Evolutionary conservation across 2,888 invertebrate species (phyloP).

Genomic region (Pycnomerus fuliginosus): DNA sequence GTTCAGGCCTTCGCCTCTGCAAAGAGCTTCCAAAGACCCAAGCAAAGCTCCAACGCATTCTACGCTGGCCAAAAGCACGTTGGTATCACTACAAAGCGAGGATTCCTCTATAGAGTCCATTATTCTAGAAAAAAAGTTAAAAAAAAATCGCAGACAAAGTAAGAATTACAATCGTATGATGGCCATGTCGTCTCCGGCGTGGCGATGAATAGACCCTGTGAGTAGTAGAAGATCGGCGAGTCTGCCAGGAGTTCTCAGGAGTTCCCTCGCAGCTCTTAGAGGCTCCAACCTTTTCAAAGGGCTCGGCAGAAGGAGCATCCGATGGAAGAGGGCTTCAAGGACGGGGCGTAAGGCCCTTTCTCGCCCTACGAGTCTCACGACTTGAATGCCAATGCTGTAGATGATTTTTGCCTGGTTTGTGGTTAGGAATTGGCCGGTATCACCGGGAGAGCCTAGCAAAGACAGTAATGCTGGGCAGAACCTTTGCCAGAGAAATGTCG

Average conservation of each 20-base stretch:
- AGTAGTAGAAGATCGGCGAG: conserved; percentile 71
- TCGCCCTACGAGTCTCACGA: conserved; percentile 85
- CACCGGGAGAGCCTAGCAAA: conserved; percentile 83
- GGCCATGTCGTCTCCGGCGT: conserved; percentile 78
- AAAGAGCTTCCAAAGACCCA: conserved; percentile 78
- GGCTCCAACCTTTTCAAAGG: conserved; percentile 84
- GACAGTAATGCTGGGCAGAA: conserved; percentile 88
- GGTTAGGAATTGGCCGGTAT: conserved; percentile 74
- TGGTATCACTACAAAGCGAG: conserved; percentile 76
- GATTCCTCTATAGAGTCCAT: conserved; percentile 94
- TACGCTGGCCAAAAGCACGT: conserved; percentile 75
- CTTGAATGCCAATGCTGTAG: conserved; percentile 87
- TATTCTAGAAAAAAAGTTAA: conserved; percentile 59
- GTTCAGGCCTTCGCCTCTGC: conserved; percentile 70
- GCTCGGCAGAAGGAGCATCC: conserved; percentile 87
- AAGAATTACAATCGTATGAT: conserved; percentile 68
- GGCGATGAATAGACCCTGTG: conserved; percentile 60
- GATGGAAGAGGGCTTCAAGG: conserved; percentile 88
- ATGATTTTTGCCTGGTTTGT: conserved; percentile 87
- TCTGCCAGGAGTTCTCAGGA: conserved; percentile 75
- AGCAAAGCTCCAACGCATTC: conserved; percentile 82
- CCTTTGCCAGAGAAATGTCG: conserved; percentile 88
- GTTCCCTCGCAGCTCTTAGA: conserved; percentile 77
- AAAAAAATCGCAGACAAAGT: background rate
- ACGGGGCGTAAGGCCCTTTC: conserved; percentile 87